Evolutionary conservation across 2,797 vertebrate species (phyloP).

Genomic region (Falco biarmicus): DNA sequence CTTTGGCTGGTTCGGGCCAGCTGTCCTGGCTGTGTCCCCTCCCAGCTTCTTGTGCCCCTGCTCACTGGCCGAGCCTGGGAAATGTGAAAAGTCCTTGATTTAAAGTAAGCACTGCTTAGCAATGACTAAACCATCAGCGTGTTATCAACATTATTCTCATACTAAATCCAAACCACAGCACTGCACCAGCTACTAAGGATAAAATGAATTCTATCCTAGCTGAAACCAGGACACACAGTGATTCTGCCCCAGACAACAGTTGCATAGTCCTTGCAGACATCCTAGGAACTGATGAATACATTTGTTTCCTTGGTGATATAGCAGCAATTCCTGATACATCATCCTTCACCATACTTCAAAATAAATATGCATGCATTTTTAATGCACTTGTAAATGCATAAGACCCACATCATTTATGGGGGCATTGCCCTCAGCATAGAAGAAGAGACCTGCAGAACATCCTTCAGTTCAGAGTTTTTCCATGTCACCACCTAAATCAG

Average conservation of each 20-base stretch:
- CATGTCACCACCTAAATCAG: neutral
- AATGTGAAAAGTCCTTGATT: no score
- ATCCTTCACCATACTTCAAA: neutral
- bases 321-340: neutral
- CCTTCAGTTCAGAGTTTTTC: neutral
- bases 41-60: no score
- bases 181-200: no score
- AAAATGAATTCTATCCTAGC: no score
- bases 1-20: no score
- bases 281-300: neutral
- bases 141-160: no score
- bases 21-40: no score
- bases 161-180: no score
- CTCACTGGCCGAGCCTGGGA: no score
- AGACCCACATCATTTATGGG: neutral
- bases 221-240: neutral
- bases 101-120: no score
- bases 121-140: no score
- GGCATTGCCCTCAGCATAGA: neutral
- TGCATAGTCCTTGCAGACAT: neutral
- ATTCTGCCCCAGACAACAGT: accelerated
- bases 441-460: neutral
- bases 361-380: neutral
- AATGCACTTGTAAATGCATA: neutral
- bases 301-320: neutral